A percentile compares a stretch with the other conserved stretches of the same genome.
These are phyloP conservation scores for Alosa sapidissima DNA, from an alignment of 2,797 vertebrate species.

Conservation along the genomic window DNA sequence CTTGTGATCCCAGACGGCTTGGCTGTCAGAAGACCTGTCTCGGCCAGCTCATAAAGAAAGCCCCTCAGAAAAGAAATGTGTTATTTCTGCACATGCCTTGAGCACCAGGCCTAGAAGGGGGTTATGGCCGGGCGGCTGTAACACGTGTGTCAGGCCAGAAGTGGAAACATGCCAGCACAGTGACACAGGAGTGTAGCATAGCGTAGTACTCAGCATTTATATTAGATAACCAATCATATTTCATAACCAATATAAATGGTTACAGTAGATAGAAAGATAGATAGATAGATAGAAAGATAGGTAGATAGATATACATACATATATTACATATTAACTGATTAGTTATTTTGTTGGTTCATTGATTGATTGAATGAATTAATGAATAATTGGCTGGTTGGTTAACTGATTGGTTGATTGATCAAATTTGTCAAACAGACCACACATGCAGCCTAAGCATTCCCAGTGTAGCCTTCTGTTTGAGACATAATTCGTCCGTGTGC, in stretches of 20 bases:
- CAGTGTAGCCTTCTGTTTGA: not conserved
- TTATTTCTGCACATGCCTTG: constrained; percentile 43
- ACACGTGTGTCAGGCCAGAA: constrained; percentile 41
- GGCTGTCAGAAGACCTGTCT: constrained; percentile 49
- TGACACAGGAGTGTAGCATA: not conserved
- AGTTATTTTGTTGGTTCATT: not conserved
- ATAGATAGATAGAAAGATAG: not conserved
- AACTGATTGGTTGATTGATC: not conserved
- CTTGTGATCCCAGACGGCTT: constrained; percentile 51
- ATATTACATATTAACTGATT: not conserved
- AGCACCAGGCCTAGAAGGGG: constrained; percentile 43
- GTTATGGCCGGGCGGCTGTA: constrained; percentile 44
- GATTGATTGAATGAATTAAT: not conserved
- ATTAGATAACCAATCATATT: not conserved
- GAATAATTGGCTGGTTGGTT: not conserved
- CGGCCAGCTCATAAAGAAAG: constrained; percentile 52
- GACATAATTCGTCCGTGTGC: constrained; percentile 19
- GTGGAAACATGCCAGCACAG: constrained; percentile 32
- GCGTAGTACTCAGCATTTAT: not conserved
- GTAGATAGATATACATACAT: not conserved
- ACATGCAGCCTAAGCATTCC: not conserved
- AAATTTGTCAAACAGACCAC: not conserved
- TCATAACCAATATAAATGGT: not conserved
- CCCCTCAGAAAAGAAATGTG: constrained; percentile 51
- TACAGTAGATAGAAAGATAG: not conserved